Percentiles rank a stretch among this genome's conserved stretches.
Conservation (phyloP, 2,797 vertebrate genomes). For the Chelon auratus region DNA sequence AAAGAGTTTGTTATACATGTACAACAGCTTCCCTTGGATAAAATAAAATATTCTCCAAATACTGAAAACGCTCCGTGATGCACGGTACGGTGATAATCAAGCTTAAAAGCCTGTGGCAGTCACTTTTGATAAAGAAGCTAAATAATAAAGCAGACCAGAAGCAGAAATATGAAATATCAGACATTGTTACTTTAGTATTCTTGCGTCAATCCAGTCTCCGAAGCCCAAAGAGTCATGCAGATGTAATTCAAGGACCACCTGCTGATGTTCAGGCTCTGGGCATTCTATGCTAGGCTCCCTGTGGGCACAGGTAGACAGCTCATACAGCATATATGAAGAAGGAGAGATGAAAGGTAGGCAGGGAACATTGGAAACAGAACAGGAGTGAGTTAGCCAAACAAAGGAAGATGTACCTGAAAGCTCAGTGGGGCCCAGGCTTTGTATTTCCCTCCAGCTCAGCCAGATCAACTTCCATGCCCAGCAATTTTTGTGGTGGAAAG, state of each 20-base stretch:
- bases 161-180: conserved; percentile 5
- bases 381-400: neutral
- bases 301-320: neutral
- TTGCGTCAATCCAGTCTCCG: conserved; percentile 11
- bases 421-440: neutral
- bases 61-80: conserved; percentile 24
- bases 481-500: too few relatives aligned
- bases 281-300: neutral
- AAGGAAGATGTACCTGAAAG: neutral
- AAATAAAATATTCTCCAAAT: conserved; percentile 38
- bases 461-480: too few relatives aligned
- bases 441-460: conserved; percentile 7
- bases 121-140: conserved; percentile 23
- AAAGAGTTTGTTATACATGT: conserved; percentile 41
- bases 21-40: conserved; percentile 17
- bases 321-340: conserved; percentile 4
- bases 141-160: conserved; percentile 13
- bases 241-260: conserved; percentile 17
- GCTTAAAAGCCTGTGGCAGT: conserved; percentile 18
- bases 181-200: neutral
- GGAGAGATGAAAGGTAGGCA: conserved; percentile 3
- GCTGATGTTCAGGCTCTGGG: conserved; percentile 9
- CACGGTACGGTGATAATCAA: conserved; percentile 19
- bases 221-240: conserved; percentile 2
- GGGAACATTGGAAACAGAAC: neutral